Evolutionary conservation across 2,797 vertebrate species (phyloP), one percentile per base, ranked within the genome.

Genomic region (Macrochelys suwanniensis): DNA sequence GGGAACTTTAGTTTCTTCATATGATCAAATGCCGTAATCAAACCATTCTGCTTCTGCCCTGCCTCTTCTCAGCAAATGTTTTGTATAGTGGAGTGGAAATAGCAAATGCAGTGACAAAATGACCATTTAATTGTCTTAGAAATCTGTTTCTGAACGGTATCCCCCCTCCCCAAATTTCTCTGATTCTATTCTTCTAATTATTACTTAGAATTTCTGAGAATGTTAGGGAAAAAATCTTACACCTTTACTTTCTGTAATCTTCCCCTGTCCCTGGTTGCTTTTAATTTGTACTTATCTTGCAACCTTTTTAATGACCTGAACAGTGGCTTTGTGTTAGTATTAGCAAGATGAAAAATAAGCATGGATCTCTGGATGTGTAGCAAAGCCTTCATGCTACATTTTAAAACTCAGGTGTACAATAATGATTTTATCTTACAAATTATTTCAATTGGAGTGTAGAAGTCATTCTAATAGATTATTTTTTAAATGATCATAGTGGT

Each of bases 41-140:
- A 97, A 96, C 88, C 93, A 97, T 94, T 96, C 91, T 96, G 94
- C 92, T 96, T 94, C 96, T 96, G 89, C 86, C 91, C 91, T 95
- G 85, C 93, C 88, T 96, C 92, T 93, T 91, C 85, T 91, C 93
- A 93, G 87, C 79, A 95, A 96, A 92, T 77, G 89, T 85, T 95
- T 95, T 94, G 92, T 82, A 96, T 53, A 93, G 85, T 61, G 37
- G 80, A 96, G 89, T 93, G 82, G 61, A 97, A 97, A 95, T 57
- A 91, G 91, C 82, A 96, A 97, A 96, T 59, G 86, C 51, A 95
- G 56, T 90, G 93, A 93, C 84, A 97, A 97, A 97, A 95, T 95
- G 94, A 96, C 93, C 89, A 28, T 92, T 94, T 96, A 94, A 96
- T 93, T 92, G 77, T 95, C 82, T 82, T 57, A 93, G 85, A 94